Percentiles rank a stretch among this genome's conserved stretches.
Evolutionary conservation across 1,140 invertebrate species (phyloP).

Genomic region (Drosophila triauraria): DNA sequence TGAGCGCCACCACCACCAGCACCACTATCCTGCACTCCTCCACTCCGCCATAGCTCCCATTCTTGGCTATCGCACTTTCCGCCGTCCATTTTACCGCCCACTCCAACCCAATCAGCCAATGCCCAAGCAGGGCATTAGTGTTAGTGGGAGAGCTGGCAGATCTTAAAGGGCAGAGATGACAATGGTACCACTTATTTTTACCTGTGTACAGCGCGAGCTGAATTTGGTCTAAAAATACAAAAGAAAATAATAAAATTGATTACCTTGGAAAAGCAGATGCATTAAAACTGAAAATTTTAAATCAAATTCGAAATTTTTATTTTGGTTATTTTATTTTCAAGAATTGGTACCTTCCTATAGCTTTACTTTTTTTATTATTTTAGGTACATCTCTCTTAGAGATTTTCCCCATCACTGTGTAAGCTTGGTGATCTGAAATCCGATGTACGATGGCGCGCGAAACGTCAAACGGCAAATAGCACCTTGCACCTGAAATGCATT

Average conservation of each 20-base stretch:
- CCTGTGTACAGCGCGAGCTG: neutral
- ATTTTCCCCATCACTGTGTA: conserved; percentile 5
- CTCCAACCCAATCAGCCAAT: conserved; percentile 52
- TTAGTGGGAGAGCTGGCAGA: conserved; percentile 2
- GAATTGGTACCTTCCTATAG: neutral
- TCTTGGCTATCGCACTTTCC: conserved; percentile 3
- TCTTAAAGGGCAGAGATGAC: conserved; percentile 23
- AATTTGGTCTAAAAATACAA: neutral
- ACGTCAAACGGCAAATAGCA: conserved; percentile 80
- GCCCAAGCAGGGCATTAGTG: conserved; percentile 53
- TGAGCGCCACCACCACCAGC: conserved; percentile 51
- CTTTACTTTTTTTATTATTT: neutral
- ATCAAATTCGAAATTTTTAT: too few species aligned
- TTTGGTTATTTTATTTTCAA: too few species aligned
- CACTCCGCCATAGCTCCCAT: neutral
- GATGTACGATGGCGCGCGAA: conserved; percentile 60
- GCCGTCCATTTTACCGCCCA: conserved; percentile 15
- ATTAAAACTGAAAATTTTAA: too few species aligned
- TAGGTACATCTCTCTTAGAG: neutral
- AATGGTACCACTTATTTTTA: neutral
- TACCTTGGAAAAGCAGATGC: neutral
- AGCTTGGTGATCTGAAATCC: conserved; percentile 45
- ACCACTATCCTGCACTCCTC: conserved; percentile 3
- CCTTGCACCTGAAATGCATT: conserved; percentile 82
- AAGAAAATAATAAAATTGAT: neutral